Base-by-base conservation (phyloP, 2,113 vertebrate genomes). In the Spheniscus mendiculus region DNA sequence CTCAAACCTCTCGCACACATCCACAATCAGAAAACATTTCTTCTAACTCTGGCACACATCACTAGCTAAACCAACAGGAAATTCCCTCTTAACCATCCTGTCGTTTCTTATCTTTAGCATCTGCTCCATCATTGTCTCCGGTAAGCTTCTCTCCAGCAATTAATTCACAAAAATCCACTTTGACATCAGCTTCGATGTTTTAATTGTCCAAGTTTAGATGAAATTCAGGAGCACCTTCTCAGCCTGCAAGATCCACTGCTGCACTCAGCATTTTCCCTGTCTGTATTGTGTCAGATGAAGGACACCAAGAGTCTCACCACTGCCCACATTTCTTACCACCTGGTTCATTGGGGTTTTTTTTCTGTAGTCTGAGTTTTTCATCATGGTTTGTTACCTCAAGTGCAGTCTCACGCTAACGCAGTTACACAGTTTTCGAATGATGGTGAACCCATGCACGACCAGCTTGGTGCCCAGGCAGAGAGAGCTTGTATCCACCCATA, bases 391-490 rank as follows among this genome's bases (percentile, higher is more conserved):
- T 73, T 52, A 82, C 20, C 20, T 65, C 25, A 79, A 15, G 12
- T 9, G 15, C 19, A 67, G 47, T 32, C 52, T 61, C 15, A 82
- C 18, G 22, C n/a, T 77, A 62, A 44, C 0, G 3, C 9, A 7
- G 12, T 58, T 23, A 42, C 56, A 47, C 10, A 50, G 22, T 49
- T 84, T 81, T 71, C 0, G 0, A 67, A 12, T 8, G 7, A 45
- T 15, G 15, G 13, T 83, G 59, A 81, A 66, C 12, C 8, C 1
- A 0, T 42, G 38, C 19, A 12, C 6, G 7, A 30, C 40, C 50
- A 82, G 17, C 7, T 61, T 58, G 36, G 55, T 78, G 73, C 15
- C 55, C 66, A 40, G 55, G 42, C 52, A 78, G 45, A 45, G 45
- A 63, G 29, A 90, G 30, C 25, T 53, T 26, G 7, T 1, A 36